Percentiles rank a stretch among this genome's conserved stretches.
Evolutionary conservation across 1,140 invertebrate genomes (phyloP).

Genomic region (Drosophila dunni): DNA sequence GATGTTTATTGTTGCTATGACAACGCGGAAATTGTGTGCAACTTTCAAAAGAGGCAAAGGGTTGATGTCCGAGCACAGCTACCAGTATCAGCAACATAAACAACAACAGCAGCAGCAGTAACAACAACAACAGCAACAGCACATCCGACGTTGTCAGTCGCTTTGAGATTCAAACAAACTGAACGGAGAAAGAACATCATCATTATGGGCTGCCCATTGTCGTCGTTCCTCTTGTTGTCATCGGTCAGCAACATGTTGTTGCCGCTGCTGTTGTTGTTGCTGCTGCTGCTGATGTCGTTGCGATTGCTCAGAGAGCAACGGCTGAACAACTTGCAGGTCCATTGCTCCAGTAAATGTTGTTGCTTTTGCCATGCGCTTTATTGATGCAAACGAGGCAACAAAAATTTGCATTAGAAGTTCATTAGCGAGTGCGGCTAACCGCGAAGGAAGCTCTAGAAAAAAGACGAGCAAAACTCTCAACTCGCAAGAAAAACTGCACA

Average conservation of each 20-base stretch:
- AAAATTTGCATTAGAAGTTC: conserved; percentile 80
- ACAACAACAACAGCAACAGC: conserved; percentile 31
- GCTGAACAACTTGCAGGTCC: conserved; percentile 55
- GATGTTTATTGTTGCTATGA: conserved; percentile 69
- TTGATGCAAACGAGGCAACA: conserved; percentile 44
- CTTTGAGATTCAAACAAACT: conserved; percentile 58
- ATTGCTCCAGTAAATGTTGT: conserved; percentile 54
- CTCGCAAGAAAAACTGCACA: conserved; percentile 47
- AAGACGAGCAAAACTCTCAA: conserved; percentile 6
- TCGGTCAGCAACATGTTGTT: conserved; percentile 51
- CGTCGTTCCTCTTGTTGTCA: conserved; percentile 35
- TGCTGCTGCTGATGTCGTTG: conserved; percentile 41
- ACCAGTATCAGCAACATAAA: conserved; percentile 45
- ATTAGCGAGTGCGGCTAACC: conserved; percentile 69
- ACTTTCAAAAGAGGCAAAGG: conserved; percentile 62
- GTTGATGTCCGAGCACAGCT: conserved; percentile 51
- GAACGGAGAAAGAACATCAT: conserved; percentile 60
- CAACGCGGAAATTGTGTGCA: conserved; percentile 76
- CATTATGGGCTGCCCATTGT: conserved; percentile 69
- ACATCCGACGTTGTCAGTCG: conserved; percentile 72
- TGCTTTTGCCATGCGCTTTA: conserved; percentile 32
- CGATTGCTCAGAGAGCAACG: conserved; percentile 13
- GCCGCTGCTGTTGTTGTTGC: conserved; percentile 38
- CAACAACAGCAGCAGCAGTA: conserved; percentile 40
- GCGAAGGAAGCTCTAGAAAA: conserved; percentile 39